Evolutionary conservation across 2,113 vertebrate species (phyloP).

Genomic region (Ivindomyrus marchei): DNA sequence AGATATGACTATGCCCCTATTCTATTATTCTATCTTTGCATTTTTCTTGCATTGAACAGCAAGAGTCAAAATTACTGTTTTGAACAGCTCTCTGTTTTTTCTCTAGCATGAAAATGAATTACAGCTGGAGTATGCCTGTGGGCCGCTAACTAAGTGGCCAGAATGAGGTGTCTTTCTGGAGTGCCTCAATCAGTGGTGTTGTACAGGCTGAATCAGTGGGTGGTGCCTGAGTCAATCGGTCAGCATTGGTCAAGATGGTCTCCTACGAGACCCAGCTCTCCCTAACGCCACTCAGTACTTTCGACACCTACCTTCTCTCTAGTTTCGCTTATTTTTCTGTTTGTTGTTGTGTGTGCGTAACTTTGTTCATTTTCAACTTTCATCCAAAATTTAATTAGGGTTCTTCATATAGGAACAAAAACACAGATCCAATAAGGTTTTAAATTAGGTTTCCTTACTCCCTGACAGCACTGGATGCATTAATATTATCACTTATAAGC

Average conservation of each 20-base stretch:
- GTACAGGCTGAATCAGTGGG: neutral
- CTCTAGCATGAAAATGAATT: neutral
- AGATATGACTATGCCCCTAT: neutral
- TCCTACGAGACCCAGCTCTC: neutral
- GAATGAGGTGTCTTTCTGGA: neutral
- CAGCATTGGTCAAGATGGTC: neutral
- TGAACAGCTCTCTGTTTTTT: neutral
- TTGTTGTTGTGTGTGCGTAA: neutral
- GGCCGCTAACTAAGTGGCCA: neutral
- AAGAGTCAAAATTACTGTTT: neutral
- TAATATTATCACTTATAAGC: neutral
- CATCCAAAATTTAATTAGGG: neutral
- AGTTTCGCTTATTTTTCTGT: neutral
- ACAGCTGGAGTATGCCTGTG: neutral
- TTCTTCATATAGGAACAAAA: neutral
- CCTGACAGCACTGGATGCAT: neutral
- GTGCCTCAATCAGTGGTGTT: neutral
- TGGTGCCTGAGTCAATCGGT: neutral
- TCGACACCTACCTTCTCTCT: neutral
- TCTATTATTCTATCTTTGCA: neutral
- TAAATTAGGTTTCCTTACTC: neutral
- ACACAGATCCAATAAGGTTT: neutral
- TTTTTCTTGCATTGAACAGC: neutral
- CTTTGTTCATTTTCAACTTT: neutral
- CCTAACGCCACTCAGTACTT: neutral